phyloP scores from a whole-genome alignment of 2,888 invertebrate species.

The Empis livida region DNA sequence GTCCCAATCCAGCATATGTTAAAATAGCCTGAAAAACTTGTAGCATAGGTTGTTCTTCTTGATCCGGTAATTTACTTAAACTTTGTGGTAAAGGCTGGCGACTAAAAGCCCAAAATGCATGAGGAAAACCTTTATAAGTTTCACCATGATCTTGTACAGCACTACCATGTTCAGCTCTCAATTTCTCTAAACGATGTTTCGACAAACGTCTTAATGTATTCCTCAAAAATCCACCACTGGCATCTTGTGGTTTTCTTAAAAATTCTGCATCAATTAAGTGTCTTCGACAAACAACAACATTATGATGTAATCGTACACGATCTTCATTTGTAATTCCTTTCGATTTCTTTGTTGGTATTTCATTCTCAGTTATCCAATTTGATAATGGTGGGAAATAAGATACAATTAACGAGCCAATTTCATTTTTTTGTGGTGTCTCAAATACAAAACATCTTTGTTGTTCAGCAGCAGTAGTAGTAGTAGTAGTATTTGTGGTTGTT shows the following conservation, averaged over 20 bases:
- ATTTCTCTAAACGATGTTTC: slow-evolving; percentile 69
- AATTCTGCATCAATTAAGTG: slow-evolving; percentile 72
- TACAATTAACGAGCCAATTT: slow-evolving; percentile 84
- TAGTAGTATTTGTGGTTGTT: slow-evolving; percentile 17
- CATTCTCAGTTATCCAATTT: slow-evolving; percentile 66
- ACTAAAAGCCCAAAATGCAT: slow-evolving; percentile 84
- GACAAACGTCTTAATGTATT: slow-evolving; percentile 79
- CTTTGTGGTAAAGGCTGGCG: slow-evolving; percentile 68
- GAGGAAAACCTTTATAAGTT: slow-evolving; percentile 74
- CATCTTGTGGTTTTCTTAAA: slow-evolving; percentile 69
- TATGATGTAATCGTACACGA: slow-evolving; percentile 73
- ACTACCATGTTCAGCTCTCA: slow-evolving; percentile 51
- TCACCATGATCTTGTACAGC: slow-evolving; percentile 59
- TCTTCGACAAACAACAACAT: slow-evolving; percentile 69
- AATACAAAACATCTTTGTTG: slow-evolving; percentile 80
- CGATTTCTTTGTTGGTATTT: slow-evolving; percentile 46
- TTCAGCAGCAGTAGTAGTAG: slow-evolving; percentile 19
- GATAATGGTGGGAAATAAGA: slow-evolving; percentile 80
- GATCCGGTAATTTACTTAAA: slow-evolving; percentile 70
- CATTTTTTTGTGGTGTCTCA: slow-evolving; percentile 78
- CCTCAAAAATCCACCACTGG: slow-evolving; percentile 72
- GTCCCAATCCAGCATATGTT: slow-evolving; percentile 74
- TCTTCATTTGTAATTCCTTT: slow-evolving; percentile 78
- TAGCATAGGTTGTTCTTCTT: slow-evolving; percentile 73
- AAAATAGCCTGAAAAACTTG: slow-evolving; percentile 82